phyloP scores from a whole-genome alignment of 2,888 invertebrate species.

The Dasypogon diadema region DNA sequence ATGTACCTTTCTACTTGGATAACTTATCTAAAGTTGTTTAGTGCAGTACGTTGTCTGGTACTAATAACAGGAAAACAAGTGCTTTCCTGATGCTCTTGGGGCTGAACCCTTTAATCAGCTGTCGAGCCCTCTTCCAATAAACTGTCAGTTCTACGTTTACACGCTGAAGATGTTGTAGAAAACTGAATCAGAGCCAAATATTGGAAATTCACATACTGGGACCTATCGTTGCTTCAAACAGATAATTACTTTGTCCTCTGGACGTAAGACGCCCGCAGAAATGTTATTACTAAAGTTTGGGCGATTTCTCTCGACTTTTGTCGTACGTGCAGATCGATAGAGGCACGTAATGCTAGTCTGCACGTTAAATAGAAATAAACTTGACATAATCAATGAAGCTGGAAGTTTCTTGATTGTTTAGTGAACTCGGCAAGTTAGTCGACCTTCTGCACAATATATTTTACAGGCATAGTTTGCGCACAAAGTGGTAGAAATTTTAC shows the following conservation, averaged over 20 bases:
- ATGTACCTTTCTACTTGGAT: not conserved
- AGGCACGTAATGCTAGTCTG: conserved; percentile 53
- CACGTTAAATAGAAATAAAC: conserved; percentile 56
- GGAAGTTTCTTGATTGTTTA: conserved; percentile 18
- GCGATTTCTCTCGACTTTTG: conserved; percentile 26
- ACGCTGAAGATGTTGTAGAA: conserved; percentile 7
- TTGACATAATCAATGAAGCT: conserved; percentile 55
- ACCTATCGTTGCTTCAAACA: conserved; percentile 37
- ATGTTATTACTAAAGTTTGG: conserved; percentile 42
- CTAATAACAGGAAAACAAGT: conserved; percentile 1
- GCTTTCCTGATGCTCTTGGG: not conserved
- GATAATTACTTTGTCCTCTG: conserved; percentile 53
- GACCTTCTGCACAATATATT: too few species aligned
- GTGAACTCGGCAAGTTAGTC: too few species aligned
- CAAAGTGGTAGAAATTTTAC: too few species aligned
- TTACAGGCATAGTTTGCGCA: too few species aligned
- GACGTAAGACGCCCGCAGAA: conserved; percentile 16
- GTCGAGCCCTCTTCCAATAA: conserved; percentile 35
- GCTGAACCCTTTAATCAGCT: conserved; percentile 18
- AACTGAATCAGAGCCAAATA: not conserved
- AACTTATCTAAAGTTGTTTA: not conserved
- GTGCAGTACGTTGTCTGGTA: not conserved
- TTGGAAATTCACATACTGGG: too few species aligned
- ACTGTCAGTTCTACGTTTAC: conserved; percentile 19
- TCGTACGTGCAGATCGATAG: conserved; percentile 47